phyloP scores from a whole-genome alignment of 2,797 vertebrate species.

The Champsocephalus esox region DNA sequence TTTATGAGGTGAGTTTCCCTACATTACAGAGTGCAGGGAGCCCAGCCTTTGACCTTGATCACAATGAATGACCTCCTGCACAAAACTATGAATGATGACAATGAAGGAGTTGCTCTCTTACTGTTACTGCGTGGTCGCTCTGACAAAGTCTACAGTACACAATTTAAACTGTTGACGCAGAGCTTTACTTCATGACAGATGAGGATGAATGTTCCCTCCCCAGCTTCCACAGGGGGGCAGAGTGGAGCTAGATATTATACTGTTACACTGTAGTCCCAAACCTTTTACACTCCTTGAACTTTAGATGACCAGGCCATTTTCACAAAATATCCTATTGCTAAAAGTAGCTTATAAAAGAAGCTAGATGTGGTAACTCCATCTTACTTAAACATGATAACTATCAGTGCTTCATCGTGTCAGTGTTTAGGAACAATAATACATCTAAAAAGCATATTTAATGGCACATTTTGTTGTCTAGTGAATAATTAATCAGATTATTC shows the following conservation, averaged over 20 bases:
- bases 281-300: background rate
- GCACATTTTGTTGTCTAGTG: background rate
- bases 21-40: slow-evolving; percentile 56
- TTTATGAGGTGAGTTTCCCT: slow-evolving; percentile 34
- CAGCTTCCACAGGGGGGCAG: slow-evolving; percentile 11
- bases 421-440: background rate
- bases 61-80: slow-evolving; percentile 26
- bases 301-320: background rate
- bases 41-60: slow-evolving; percentile 25
- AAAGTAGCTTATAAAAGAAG: background rate
- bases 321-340: background rate
- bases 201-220: background rate
- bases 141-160: background rate
- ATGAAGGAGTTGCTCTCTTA: slow-evolving; percentile 19
- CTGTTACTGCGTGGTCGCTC: slow-evolving; percentile 17
- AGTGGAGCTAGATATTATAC: background rate
- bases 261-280: background rate
- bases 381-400: background rate
- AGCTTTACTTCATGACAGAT: slow-evolving; percentile 13
- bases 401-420: background rate
- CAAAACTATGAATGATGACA: slow-evolving; percentile 36
- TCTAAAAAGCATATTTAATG: background rate
- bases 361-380: too few relatives aligned
- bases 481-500: background rate
- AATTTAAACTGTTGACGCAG: slow-evolving; percentile 42